A percentile compares a stretch with the other conserved stretches of the same genome.
Evolutionary conservation across 2,797 vertebrate species (phyloP).

Genomic region (Okamejei kenojei): DNA sequence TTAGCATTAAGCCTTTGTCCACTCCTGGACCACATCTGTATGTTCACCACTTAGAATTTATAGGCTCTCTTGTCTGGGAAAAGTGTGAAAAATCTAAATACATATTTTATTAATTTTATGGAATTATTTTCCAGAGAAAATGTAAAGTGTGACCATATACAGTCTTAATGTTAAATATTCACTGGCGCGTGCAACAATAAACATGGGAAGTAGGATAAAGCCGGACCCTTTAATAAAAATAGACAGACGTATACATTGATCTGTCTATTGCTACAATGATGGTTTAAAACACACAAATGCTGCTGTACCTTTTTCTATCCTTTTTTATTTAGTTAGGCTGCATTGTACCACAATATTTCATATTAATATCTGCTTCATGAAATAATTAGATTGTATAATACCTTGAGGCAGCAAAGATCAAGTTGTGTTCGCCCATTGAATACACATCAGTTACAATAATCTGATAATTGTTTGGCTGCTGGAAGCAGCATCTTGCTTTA

Average conservation of each 20-base stretch:
- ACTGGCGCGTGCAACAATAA: background rate
- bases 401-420: slow-evolving; percentile 5
- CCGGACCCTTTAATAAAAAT: background rate
- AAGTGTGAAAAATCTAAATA: no score
- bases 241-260: background rate
- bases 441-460: slow-evolving; percentile 23
- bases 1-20: background rate
- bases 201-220: background rate
- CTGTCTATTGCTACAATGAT: background rate
- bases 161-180: background rate
- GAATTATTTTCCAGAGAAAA: background rate
- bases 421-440: slow-evolving; percentile 11
- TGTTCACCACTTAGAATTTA: background rate
- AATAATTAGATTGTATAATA: background rate
- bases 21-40: background rate
- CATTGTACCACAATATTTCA: background rate
- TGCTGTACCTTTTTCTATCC: background rate
- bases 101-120: no score
- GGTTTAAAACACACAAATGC: background rate
- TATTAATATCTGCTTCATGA: background rate
- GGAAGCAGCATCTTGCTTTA: background rate
- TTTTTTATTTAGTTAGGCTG: background rate
- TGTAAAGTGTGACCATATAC: background rate
- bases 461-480: background rate
- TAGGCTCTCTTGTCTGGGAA: background rate